Conservation (phyloP, 35 echinoderm and acorn worm genomes). For the Anneissia japonica region DNA sequence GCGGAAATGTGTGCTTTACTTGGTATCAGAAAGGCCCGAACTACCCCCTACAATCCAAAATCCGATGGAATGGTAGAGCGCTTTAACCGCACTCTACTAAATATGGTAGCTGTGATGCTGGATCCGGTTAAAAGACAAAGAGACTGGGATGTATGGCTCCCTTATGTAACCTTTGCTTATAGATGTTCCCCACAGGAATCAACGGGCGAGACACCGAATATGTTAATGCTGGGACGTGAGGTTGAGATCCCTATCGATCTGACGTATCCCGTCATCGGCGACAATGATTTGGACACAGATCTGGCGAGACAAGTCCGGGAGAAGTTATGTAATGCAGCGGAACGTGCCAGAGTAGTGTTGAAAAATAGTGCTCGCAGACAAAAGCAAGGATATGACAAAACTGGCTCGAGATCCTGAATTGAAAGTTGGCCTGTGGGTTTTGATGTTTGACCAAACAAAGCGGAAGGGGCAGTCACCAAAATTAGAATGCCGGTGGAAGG, state of each 20-base stretch:
- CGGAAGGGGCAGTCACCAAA: conserved; percentile 27
- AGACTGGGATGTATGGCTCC: conserved; percentile 30
- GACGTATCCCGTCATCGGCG: not conserved
- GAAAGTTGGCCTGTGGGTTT: not conserved
- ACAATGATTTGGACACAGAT: too few relatives aligned
- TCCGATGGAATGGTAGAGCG: conserved; percentile 15
- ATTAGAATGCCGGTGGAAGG: conserved; percentile 5
- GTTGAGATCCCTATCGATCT: not conserved
- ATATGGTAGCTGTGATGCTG: conserved; percentile 11
- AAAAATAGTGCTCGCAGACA: not conserved
- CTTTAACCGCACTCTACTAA: conserved; percentile 5
- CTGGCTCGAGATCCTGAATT: not conserved
- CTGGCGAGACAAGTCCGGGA: too few relatives aligned
- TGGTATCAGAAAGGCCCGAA: not conserved
- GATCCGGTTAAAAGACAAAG: conserved; percentile 25
- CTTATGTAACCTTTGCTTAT: conserved; percentile 37
- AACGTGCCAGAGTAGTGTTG: not conserved
- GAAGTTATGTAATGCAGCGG: too few relatives aligned
- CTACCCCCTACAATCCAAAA: conserved; percentile 24
- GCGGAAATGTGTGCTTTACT: conserved; percentile 17
- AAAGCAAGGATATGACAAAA: not conserved
- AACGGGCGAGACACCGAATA: conserved; percentile 18
- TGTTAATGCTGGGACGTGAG: not conserved
- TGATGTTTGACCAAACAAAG: conserved; percentile 15
- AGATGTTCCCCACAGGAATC: conserved; percentile 17